A percentile compares a stretch with the other conserved stretches of the same genome.
Conservation (phyloP, 2,113 vertebrate genomes). For the Corynorhinus townsendii region DNA sequence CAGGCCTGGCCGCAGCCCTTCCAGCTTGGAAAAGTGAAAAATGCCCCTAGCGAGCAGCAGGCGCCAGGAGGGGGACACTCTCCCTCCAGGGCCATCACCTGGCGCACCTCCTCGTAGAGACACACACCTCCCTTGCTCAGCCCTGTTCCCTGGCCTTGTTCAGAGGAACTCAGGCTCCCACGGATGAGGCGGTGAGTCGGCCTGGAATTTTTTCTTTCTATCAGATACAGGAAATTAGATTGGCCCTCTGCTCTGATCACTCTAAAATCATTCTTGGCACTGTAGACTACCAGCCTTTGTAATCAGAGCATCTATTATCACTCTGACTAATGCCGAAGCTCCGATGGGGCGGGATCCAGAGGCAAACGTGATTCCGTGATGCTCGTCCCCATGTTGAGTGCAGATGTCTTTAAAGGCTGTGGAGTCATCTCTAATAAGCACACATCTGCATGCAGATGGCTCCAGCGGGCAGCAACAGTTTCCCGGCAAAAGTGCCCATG, state of each 20-base stretch:
- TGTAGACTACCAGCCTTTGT: slow-evolving; percentile 77
- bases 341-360: slow-evolving; percentile 68
- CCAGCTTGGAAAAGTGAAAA: not conserved
- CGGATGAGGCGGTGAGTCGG: slow-evolving; percentile 65
- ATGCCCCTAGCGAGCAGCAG: not conserved
- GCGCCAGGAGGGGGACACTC: not conserved
- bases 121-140: not conserved
- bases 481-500: slow-evolving; percentile 16
- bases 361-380: slow-evolving; percentile 71
- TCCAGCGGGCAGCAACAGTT: slow-evolving; percentile 13
- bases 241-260: slow-evolving; percentile 80
- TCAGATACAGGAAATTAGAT: slow-evolving; percentile 81
- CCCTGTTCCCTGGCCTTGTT: not conserved
- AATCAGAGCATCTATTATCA: slow-evolving; percentile 80
- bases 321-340: slow-evolving; percentile 75
- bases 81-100: not conserved
- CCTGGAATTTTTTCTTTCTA: slow-evolving; percentile 73
- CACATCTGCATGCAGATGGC: slow-evolving; percentile 59
- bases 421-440: not conserved
- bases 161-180: slow-evolving; percentile 35
- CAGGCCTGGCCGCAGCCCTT: not conserved
- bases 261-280: slow-evolving; percentile 80
- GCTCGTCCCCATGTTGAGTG: slow-evolving; percentile 73
- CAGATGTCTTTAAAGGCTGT: slow-evolving; percentile 78
- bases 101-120: fast-evolving